Conservation (phyloP, 2,113 vertebrate genomes). For the Erythrocercus mccallii region DNA sequence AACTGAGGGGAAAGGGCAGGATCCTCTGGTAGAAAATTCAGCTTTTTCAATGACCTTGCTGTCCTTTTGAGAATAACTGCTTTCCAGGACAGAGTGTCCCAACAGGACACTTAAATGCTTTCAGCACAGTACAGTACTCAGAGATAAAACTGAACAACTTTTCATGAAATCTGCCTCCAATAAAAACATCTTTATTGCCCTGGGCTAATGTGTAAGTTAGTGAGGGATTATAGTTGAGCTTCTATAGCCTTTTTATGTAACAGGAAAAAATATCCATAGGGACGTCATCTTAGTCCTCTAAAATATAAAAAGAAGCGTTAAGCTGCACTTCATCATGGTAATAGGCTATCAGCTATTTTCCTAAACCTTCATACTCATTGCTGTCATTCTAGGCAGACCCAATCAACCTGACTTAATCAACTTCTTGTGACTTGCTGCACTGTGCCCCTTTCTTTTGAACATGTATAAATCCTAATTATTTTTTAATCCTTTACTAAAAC, state of each 20-base stretch:
- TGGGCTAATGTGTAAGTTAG: slow-evolving; percentile 66
- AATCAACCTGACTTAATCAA: slow-evolving; percentile 47
- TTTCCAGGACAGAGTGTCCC: slow-evolving; percentile 29
- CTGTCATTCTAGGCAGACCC: slow-evolving; percentile 39
- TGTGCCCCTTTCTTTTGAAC: slow-evolving; percentile 28
- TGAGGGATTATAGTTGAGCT: slow-evolving; percentile 55
- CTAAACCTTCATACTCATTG: slow-evolving; percentile 19
- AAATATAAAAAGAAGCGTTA: slow-evolving; percentile 63
- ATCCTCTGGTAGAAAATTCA: not conserved
- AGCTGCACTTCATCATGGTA: slow-evolving; percentile 62
- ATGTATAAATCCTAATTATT: slow-evolving; percentile 61
- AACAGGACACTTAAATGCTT: slow-evolving; percentile 21
- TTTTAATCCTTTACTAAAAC: slow-evolving; percentile 46
- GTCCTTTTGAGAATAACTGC: not conserved
- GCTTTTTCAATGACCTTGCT: not conserved
- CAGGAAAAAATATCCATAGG: slow-evolving; percentile 38
- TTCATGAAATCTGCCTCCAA: slow-evolving; percentile 66
- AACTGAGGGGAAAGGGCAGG: not conserved
- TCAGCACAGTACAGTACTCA: not conserved
- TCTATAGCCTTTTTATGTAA: slow-evolving; percentile 58
- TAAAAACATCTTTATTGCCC: slow-evolving; percentile 70
- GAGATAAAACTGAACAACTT: slow-evolving; percentile 46
- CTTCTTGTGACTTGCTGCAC: not conserved
- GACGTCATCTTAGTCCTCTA: slow-evolving; percentile 53
- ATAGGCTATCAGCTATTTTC: slow-evolving; percentile 48